These are phyloP conservation scores for Pimephales promelas DNA, from an alignment of 2,113 vertebrate genomes.

Conservation along the genomic window DNA sequence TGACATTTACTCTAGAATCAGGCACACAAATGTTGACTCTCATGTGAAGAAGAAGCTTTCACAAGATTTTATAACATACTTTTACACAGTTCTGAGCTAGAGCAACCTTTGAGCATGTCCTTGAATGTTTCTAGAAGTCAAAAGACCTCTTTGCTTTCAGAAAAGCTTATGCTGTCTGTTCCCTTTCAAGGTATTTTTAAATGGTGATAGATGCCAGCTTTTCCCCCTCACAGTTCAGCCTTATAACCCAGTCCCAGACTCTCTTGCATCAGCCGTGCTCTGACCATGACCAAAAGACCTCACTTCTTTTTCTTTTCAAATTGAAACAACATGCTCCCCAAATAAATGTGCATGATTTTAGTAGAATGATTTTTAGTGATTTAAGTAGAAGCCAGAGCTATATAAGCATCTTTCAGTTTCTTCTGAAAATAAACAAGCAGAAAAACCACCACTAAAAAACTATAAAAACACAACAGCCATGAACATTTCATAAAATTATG, in stretches of 20 bases:
- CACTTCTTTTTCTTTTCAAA: background rate
- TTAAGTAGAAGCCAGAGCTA: background rate
- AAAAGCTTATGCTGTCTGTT: background rate
- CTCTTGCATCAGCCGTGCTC: background rate
- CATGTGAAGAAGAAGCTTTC: background rate
- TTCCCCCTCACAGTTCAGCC: background rate
- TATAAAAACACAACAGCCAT: background rate
- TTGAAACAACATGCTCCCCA: background rate
- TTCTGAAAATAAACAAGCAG: background rate
- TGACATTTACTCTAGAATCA: background rate
- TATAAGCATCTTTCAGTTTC: background rate
- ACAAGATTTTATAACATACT: background rate
- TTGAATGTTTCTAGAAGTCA: slow-evolving; percentile 28
- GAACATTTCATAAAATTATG: too few relatives aligned
- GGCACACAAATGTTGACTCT: slow-evolving; percentile 1
- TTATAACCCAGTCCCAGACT: slow-evolving; percentile 2
- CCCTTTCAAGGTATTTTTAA: background rate
- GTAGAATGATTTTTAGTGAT: too few relatives aligned
- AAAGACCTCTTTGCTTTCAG: slow-evolving; percentile 23
- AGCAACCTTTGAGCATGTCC: slow-evolving; percentile 6
- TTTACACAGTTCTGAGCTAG: background rate
- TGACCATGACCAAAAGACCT: slow-evolving; percentile 13
- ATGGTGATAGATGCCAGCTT: background rate
- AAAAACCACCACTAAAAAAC: background rate
- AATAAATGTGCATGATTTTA: background rate